Evolutionary conservation across 2,113 vertebrate genomes (phyloP), one percentile per base, ranked within the genome.

Genomic region (Morone saxatilis): DNA sequence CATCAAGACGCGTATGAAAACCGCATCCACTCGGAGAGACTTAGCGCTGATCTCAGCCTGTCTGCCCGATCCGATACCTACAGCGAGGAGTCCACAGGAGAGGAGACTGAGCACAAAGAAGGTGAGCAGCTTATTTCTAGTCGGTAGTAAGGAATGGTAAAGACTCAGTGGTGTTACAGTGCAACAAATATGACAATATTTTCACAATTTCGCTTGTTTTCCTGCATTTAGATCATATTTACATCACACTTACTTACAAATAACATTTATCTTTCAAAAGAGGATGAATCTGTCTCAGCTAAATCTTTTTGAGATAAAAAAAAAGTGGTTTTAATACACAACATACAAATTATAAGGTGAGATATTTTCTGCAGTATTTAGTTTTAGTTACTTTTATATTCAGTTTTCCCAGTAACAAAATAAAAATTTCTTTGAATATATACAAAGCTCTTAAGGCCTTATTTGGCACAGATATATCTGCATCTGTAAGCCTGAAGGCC

Each of bases 71-170:
- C 74, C 16, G 45, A 91, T 5, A 69, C 67, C 41, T 76, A 48
- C 69, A 82, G 73, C 7, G 89, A 90, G 22, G 89, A 92, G 59
- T 71, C 80, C 20, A 81, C 87, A 16, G 83, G 69, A 66, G 87
- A 88, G 69, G 92, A 93, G 40, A 60, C 80, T 0, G 78, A 89
- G 53, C 73, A 47, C 53, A 71, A 51, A 84, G 76, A 85, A 78
- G 90, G 94, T 94, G 83, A 75, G 68, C 11, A 41, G 11, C 20
- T 53, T 40, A n/a, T 22, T 63, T 50, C 8, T 5, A 8, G 3
- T 45, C 17, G 5, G 5, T 17, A 51, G 69, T 19, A 11, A 25
- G 4, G 19, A 43, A n/a, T 0, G 31, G 0, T 20, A 48, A 43
- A 50, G 4, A 19, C 48, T 5, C 19, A 13, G 45, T 47, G 45